A percentile compares a stretch with the other conserved stretches of the same genome.
phyloP scores from a whole-genome alignment of 2,888 invertebrate genomes.

The Lithophane semibrunnea region DNA sequence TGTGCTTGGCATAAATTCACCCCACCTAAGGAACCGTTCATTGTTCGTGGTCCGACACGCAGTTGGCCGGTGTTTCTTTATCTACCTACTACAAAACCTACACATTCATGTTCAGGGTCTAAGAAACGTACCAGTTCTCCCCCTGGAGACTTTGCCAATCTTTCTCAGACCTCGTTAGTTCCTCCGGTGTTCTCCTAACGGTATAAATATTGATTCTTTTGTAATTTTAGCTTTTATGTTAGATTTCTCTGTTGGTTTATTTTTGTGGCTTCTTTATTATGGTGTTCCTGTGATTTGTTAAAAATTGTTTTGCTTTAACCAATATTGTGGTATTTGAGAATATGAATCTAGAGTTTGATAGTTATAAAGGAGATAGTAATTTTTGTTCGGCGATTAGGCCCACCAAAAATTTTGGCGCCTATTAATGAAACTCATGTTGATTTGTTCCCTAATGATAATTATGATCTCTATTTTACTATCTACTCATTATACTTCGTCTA shows the following conservation, averaged over 20 bases:
- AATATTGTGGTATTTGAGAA: not conserved
- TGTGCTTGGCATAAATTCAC: no score
- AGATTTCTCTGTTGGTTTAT: slow-evolving; percentile 6
- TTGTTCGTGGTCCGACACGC: no score
- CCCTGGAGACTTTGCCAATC: slow-evolving; percentile 43
- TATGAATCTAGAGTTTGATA: not conserved
- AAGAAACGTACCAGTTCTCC: not conserved
- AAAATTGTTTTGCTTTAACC: not conserved
- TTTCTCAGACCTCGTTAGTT: slow-evolving; percentile 53
- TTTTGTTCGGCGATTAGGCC: no score
- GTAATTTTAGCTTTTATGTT: slow-evolving; percentile 52
- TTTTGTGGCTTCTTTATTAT: slow-evolving; percentile 14
- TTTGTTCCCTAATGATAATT: no score
- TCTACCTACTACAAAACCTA: not conserved
- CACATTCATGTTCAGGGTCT: slow-evolving; percentile 8
- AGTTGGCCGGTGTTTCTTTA: not conserved
- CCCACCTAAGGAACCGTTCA: no score
- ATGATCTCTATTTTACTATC: no score
- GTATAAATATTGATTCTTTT: slow-evolving; percentile 54
- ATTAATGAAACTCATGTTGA: no score
- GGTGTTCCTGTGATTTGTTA: not conserved
- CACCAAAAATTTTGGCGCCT: no score
- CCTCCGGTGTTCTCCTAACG: slow-evolving; percentile 15
- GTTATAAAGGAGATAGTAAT: no score
- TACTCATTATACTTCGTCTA: no score